These are phyloP conservation scores for Trididemnum nubilum DNA, from an alignment of 23 tunicate species.

Conservation along the genomic window DNA sequence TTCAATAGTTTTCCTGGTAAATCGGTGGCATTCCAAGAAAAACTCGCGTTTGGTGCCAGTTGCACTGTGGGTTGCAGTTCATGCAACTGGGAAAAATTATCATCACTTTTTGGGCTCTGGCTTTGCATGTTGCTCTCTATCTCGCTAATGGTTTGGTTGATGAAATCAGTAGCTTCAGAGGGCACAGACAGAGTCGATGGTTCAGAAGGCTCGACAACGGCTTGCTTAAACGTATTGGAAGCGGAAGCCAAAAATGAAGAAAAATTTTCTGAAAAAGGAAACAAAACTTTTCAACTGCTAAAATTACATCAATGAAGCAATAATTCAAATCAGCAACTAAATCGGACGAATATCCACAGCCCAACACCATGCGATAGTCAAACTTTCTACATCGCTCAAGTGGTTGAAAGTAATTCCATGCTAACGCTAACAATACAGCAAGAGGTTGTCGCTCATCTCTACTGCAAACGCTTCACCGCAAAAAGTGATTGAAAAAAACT, in stretches of 20 bases:
- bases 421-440: no score
- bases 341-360: no score
- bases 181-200: neutral
- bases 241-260: neutral
- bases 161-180: constrained; percentile 45
- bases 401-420: no score
- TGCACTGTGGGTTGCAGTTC: constrained; percentile 12
- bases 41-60: neutral
- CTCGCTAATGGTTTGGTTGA: constrained; percentile 52
- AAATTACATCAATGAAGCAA: no score
- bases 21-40: neutral
- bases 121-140: constrained; percentile 39
- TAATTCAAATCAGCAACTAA: no score
- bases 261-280: neutral
- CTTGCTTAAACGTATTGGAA: neutral
- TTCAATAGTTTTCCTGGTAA: constrained; percentile 1
- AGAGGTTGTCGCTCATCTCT: no score
- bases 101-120: constrained; percentile 4
- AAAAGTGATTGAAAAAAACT: no score
- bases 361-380: no score
- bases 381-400: no score
- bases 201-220: neutral
- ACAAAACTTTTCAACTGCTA: no score
- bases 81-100: constrained; percentile 1
- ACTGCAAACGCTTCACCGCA: no score